These are phyloP conservation scores for Rutilus rutilus DNA, from an alignment of 2,113 vertebrate species.

Conservation along the genomic window DNA sequence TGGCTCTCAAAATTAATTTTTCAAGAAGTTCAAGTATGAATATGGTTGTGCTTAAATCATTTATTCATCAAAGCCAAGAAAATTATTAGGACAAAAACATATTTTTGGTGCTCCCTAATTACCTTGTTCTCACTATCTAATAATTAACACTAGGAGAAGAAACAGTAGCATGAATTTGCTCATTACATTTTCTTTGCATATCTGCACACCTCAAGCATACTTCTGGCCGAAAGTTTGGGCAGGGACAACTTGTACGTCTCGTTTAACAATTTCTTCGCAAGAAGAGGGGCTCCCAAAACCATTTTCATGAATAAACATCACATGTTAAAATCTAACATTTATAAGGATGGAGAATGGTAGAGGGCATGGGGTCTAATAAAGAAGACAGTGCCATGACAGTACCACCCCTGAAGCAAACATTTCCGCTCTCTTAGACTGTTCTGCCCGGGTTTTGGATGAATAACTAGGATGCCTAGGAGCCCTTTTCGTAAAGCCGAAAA, in stretches of 20 bases:
- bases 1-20: neutral
- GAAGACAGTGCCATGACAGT: constrained; percentile 24
- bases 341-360: neutral
- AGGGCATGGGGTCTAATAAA: constrained; percentile 20
- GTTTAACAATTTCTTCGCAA: neutral
- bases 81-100: constrained; percentile 17
- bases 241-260: neutral
- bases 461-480: constrained; percentile 63
- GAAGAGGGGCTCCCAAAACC: neutral
- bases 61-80: constrained; percentile 17
- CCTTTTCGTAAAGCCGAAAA: constrained; percentile 59
- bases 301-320: constrained; percentile 19
- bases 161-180: neutral
- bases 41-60: neutral
- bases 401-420: constrained; percentile 38
- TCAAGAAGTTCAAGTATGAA: constrained; percentile 15
- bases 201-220: neutral
- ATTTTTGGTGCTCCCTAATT: constrained; percentile 11
- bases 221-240: neutral
- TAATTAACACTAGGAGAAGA: constrained; percentile 2
- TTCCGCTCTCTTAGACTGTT: constrained; percentile 17
- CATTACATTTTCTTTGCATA: neutral
- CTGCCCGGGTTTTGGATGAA: constrained; percentile 47
- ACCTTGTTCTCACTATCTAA: constrained; percentile 12
- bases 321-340: constrained; percentile 22